Conservation (phyloP, 2,888 invertebrate genomes). For the Apamea monoglypha region DNA sequence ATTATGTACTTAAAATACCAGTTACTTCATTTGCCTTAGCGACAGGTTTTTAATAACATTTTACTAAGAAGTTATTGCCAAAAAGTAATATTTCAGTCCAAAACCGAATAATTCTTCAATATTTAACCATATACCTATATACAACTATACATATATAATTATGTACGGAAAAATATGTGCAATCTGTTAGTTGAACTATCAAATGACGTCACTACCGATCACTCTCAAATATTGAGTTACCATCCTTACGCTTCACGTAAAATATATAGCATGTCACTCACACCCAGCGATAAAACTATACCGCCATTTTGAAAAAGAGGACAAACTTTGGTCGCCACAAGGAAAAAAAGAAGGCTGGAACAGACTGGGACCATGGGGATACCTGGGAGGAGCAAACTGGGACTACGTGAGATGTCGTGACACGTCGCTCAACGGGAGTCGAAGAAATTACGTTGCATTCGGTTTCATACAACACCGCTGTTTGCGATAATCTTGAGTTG, state of each 20-base stretch:
- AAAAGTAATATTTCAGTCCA: slow-evolving; percentile 5
- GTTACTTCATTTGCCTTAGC: not conserved
- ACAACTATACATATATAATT: slow-evolving; percentile 50
- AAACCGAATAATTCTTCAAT: slow-evolving; percentile 6
- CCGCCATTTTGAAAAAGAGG: not conserved
- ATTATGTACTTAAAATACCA: slow-evolving; percentile 3
- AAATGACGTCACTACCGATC: slow-evolving; percentile 53
- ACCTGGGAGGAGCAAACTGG: not conserved
- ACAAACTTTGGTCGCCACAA: no score
- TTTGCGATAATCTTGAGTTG: not conserved
- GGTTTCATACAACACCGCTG: not conserved
- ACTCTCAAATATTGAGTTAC: slow-evolving; percentile 87
- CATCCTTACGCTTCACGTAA: slow-evolving; percentile 69
- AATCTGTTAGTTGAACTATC: slow-evolving; percentile 52
- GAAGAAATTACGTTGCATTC: not conserved
- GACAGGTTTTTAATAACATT: not conserved
- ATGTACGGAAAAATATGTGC: slow-evolving; percentile 73
- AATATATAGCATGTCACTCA: slow-evolving; percentile 37
- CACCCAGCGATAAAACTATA: slow-evolving; percentile 35
- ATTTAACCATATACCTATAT: slow-evolving; percentile 39
- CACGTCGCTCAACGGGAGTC: not conserved
- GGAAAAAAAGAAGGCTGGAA: not conserved
- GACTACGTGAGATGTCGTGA: not conserved
- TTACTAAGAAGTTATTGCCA: not conserved
- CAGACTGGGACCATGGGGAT: not conserved